Conservation (phyloP, 2,113 vertebrate species). For the Tinamus guttatus region DNA sequence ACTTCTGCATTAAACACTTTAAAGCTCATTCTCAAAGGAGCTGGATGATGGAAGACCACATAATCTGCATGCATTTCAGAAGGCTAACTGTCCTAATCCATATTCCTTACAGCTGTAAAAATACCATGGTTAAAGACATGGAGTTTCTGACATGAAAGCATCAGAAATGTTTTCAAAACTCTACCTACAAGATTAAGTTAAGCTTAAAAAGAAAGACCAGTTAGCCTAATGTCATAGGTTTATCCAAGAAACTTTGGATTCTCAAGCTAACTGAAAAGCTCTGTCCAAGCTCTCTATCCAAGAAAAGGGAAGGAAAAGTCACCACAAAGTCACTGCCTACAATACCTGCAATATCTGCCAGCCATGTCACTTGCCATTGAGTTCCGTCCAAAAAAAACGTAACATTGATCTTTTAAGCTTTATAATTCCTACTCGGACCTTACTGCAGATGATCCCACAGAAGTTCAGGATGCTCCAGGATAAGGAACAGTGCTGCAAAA, state of each 20-base stretch:
- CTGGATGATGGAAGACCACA: not conserved
- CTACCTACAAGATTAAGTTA: not conserved
- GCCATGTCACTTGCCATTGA: rapidly evolving
- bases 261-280: too few species aligned
- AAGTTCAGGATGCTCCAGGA: not conserved
- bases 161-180: not conserved
- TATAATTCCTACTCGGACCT: not conserved
- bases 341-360: not conserved
- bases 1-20: not conserved
- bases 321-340: not conserved
- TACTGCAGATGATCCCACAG: not conserved
- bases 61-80: not conserved
- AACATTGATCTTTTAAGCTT: not conserved
- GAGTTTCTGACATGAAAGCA: not conserved
- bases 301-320: too few species aligned
- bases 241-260: not conserved
- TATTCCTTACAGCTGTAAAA: not conserved
- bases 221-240: not conserved
- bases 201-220: not conserved
- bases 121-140: not conserved
- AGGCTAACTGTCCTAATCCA: not conserved
- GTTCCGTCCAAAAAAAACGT: rapidly evolving
- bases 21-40: not conserved
- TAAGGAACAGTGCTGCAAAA: not conserved
- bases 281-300: too few species aligned